Base-by-base conservation (phyloP, 92 coral and sea anemone genomes). In the Siderastrea siderea region DNA sequence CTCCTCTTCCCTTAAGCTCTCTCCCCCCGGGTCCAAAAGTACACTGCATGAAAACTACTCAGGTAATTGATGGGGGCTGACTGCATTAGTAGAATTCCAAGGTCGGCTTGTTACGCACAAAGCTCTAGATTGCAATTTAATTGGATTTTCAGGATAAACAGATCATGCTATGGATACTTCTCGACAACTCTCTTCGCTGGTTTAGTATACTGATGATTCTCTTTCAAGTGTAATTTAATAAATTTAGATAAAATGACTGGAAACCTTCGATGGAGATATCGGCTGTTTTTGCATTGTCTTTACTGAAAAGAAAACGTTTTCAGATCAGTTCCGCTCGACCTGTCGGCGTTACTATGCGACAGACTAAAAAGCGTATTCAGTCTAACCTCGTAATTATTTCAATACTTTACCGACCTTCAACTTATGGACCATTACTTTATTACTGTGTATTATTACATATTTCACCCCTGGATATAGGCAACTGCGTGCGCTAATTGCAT, bases 61-160 rank as follows among this genome's bases (percentile, higher is more conserved):
- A 44, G 2, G 1, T 11, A 45, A 62, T 51, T 51, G 67, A 15
- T 45, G 77, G 62, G 47, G 73, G 71, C 57, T 49, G 9, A 81
- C 7, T 4, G 11, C 53, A 81, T 81, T 14, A 14, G 77, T 55
- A 26, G 66, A 26, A 54, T 81, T 69, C 85, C 67, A 47, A 69
- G 77, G 51, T 45, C 59, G 74, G 84, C 74, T 63, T 49, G 74
- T 38, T 49, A 26, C 26, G 14, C 2, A 77, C 52, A 77, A 48
- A 6, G 53, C 3, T 59, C 14, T 46, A 15, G 48, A 47, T 60
- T 47, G 54, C 82, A n/a, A 4, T 48, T 60, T 66, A 48, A 68
- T 78, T 62, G 59, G 58, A 78, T 78, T 62, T 78, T 64, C 72
- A 78, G 49, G 58, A 62, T 55, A 75, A 75, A 1, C 65, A 3